Percentiles rank a stretch among this genome's conserved stretches.
These are phyloP conservation scores for Sceliomorpha sp. DNA, from an alignment of 2,888 invertebrate genomes.

Conservation along the genomic window DNA sequence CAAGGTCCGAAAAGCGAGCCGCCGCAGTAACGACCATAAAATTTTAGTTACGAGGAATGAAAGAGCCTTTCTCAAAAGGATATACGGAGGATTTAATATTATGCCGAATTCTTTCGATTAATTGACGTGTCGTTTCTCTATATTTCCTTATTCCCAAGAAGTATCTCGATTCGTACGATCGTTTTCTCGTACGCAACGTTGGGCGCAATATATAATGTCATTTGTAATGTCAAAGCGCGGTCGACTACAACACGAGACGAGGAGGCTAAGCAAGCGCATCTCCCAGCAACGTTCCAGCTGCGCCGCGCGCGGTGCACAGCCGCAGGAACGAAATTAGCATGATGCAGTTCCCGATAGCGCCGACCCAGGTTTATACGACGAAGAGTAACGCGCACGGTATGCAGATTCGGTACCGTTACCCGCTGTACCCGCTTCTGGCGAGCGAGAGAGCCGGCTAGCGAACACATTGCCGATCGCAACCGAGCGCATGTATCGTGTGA, in stretches of 20 bases:
- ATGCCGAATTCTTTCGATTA: too few species aligned
- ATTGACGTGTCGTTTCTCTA: too few species aligned
- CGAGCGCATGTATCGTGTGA: slow-evolving; percentile 52
- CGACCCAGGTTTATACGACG: slow-evolving; percentile 58
- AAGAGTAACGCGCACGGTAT: slow-evolving; percentile 64
- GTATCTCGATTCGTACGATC: too few species aligned
- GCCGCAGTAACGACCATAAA: too few species aligned
- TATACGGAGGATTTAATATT: too few species aligned
- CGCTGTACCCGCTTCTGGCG: slow-evolving; percentile 31
- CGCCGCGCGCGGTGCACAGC: slow-evolving; percentile 35
- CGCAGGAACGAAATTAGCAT: slow-evolving; percentile 65
- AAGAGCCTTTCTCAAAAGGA: too few species aligned
- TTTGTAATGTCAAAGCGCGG: slow-evolving; percentile 47
- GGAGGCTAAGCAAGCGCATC: slow-evolving; percentile 22
- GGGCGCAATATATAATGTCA: slow-evolving; percentile 23
- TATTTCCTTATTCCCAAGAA: too few species aligned
- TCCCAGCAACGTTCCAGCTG: slow-evolving; percentile 18
- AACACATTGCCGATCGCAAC: slow-evolving; percentile 7
- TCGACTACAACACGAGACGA: slow-evolving; percentile 38
- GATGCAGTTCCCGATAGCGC: slow-evolving; percentile 66
- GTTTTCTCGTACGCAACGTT: slow-evolving; percentile 3
- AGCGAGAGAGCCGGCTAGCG: slow-evolving; percentile 35
- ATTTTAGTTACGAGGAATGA: too few species aligned
- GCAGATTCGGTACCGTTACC: slow-evolving; percentile 75
- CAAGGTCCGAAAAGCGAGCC: too few species aligned